Base-by-base conservation (phyloP, 2,888 invertebrate genomes). In the Cheilosia soror region DNA sequence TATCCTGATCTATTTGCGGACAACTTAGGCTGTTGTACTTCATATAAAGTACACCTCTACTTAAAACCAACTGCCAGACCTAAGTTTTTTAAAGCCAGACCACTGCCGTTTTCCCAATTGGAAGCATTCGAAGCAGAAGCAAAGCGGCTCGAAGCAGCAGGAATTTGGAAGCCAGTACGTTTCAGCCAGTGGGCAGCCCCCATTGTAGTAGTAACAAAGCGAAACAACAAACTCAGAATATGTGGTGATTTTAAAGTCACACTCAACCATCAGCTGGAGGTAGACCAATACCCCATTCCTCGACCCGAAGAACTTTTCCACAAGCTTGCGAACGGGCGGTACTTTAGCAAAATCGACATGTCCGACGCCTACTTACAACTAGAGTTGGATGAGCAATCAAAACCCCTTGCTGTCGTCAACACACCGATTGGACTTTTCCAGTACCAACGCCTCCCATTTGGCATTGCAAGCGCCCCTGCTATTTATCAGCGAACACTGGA, bases 401-500 rank as follows among this genome's bases (percentile, higher is more conserved):
- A 20, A 20, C 20, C 20, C 20, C 20, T 20, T 20, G 20, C 20
- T 20, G 20, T 20, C 20, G 20, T 20, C 20, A 20, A 20, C 20
- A 20, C 20, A 20, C 20, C 20, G 20, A 20, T 20, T 20, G 20
- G 20, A 20, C 20, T 20, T 20, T 20, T 20, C 20, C 81, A 80
- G 29, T 89, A 89, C 49, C 89, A 89, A 47, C 87, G 91, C 25
- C 76, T 91, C 37, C 89, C 90, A 3, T 91, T 89, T 87, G 92
- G 92, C 15, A 89, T 91, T 13, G 88, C 89, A 4, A 90, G 91
- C 15, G 89, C 90, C 13, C 89, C 89, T 4, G 89, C 91, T 20
- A 20, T 20, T 20, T 20, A 20, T 20, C 20, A 20, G 20, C 20
- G 20, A 20, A 20, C 88, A 15, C 87, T 91, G 40, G 92, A 92